These are phyloP conservation scores for Triplophysa yarkandensis DNA, from an alignment of 2,797 vertebrate species.

Conservation along the genomic window DNA sequence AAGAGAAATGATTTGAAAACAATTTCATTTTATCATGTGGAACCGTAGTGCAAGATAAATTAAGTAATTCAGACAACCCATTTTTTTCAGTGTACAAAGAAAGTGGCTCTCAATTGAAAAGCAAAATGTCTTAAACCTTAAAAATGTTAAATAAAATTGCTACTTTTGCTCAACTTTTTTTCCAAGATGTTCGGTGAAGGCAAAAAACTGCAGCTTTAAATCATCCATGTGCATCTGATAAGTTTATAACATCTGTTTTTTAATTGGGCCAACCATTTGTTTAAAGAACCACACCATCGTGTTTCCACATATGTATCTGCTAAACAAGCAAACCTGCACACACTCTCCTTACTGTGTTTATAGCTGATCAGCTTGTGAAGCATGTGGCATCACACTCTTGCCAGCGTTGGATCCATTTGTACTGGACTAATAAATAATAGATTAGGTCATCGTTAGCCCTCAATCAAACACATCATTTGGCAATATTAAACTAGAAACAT, in stretches of 20 bases:
- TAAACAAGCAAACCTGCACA: constrained; percentile 55
- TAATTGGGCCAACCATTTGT: neutral
- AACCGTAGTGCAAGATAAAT: too few species aligned
- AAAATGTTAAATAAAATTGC: too few species aligned
- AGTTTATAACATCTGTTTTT: neutral
- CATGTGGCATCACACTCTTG: constrained; percentile 54
- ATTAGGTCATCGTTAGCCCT: constrained; percentile 59
- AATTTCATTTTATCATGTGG: too few species aligned
- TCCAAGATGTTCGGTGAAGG: too few species aligned
- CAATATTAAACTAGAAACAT: neutral
- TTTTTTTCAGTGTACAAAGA: too few species aligned
- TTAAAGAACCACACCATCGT: neutral
- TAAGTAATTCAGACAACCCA: too few species aligned
- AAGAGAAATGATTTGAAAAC: too few species aligned
- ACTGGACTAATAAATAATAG: constrained; percentile 61
- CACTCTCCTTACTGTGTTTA: constrained; percentile 44
- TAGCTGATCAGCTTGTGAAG: constrained; percentile 56
- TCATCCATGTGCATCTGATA: neutral
- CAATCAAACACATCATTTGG: constrained; percentile 17
- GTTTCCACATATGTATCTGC: constrained; percentile 44
- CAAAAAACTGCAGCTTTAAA: neutral
- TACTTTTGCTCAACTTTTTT: too few species aligned
- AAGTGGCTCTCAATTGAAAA: neutral
- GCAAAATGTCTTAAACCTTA: too few species aligned
- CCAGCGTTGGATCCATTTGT: constrained; percentile 51